These are phyloP conservation scores for Apomyelois bistriatella DNA, from an alignment of 2,888 invertebrate species.

Conservation along the genomic window DNA sequence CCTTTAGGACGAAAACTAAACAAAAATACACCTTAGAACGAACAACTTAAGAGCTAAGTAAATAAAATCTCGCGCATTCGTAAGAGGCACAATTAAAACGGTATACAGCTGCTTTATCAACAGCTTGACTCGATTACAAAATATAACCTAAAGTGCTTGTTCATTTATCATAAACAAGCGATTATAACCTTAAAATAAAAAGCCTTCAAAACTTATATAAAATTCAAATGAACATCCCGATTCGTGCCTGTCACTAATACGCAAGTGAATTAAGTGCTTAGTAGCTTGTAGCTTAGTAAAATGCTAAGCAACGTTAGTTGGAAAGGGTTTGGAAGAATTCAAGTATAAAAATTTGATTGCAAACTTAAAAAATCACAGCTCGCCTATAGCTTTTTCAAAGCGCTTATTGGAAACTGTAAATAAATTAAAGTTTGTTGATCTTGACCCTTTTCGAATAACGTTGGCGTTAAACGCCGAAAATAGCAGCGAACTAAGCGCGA, in stretches of 20 bases:
- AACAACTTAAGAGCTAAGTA: constrained; percentile 15
- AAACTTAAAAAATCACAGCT: background rate
- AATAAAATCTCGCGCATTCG: background rate
- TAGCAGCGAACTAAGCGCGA: background rate
- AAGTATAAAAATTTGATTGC: background rate
- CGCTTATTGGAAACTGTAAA: no score
- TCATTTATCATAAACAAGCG: background rate
- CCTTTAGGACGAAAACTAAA: constrained; percentile 36
- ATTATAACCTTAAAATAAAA: constrained; percentile 1
- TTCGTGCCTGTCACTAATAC: constrained; percentile 6
- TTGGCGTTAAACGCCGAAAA: background rate
- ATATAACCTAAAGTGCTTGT: constrained; percentile 1
- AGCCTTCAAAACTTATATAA: background rate
- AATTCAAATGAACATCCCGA: constrained; percentile 1
- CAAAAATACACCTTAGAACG: constrained; percentile 38
- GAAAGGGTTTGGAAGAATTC: background rate
- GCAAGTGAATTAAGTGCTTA: background rate
- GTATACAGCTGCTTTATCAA: background rate
- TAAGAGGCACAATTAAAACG: constrained; percentile 5
- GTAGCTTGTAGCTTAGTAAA: background rate
- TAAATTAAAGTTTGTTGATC: background rate
- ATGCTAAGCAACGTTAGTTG: background rate
- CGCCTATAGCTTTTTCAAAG: no score
- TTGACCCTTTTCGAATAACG: background rate
- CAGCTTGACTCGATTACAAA: constrained; percentile 4